Evolutionary conservation across 2,888 invertebrate species (phyloP).

Genomic region (Cyclophora albipunctata): DNA sequence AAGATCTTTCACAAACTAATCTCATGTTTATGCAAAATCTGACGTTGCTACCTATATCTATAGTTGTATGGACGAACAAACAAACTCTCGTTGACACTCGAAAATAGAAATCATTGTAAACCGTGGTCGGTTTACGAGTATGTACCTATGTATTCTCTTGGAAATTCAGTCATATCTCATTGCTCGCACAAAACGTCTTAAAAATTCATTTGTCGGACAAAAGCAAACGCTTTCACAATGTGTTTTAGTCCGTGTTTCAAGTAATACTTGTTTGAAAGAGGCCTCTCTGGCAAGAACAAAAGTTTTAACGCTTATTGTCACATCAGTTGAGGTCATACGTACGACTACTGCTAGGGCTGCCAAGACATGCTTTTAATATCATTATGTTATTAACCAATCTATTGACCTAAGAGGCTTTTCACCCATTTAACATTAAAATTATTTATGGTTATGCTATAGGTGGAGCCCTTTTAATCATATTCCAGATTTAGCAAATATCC

Average conservation of each 20-base stretch:
- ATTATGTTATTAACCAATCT: no score
- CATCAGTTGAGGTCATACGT: constrained; percentile 41
- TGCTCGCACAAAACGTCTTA: constrained; percentile 6
- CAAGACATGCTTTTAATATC: not conserved
- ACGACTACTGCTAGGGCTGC: constrained; percentile 16
- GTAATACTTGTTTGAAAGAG: constrained; percentile 50
- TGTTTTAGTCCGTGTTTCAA: constrained; percentile 31
- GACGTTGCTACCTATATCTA: no score
- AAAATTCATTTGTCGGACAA: constrained; percentile 11
- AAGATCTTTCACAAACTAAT: no score
- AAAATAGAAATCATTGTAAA: constrained; percentile 3
- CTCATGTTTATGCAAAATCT: no score
- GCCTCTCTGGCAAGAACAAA: constrained; percentile 55
- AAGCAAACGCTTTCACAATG: constrained; percentile 45
- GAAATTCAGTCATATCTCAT: constrained; percentile 1
- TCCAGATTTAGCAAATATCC: no score
- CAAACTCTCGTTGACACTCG: no score
- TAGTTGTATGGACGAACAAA: no score
- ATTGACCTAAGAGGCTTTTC: no score
- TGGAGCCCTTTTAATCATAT: no score
- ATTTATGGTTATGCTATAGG: no score
- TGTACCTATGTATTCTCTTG: not conserved
- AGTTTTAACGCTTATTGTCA: constrained; percentile 58
- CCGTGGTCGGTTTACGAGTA: not conserved
- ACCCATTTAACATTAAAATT: no score